Conservation (phyloP, 92 coral and sea anemone species). For the Paramuricea clavata region DNA sequence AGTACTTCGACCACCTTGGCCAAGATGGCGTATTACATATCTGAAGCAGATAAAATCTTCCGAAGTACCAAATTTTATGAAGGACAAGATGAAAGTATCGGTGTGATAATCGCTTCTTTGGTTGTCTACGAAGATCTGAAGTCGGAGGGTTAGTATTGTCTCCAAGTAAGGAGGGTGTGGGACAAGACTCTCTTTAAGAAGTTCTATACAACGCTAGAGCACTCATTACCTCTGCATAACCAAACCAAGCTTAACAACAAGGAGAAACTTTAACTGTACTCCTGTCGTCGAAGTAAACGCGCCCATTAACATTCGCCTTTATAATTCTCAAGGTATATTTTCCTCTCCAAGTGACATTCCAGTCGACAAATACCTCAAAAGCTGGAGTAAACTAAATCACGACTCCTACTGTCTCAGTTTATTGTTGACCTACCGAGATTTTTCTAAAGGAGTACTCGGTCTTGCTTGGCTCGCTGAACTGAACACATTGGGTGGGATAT, state of each 20-base stretch:
- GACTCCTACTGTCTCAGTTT: conserved; percentile 81
- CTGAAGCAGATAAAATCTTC: conserved; percentile 82
- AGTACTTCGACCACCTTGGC: conserved; percentile 76
- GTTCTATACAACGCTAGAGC: too few species aligned
- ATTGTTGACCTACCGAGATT: conserved; percentile 85
- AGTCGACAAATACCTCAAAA: conserved; percentile 63
- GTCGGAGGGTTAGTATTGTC: conserved; percentile 79
- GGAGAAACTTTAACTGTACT: too few species aligned
- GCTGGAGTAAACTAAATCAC: conserved; percentile 89
- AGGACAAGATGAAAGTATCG: conserved; percentile 84
- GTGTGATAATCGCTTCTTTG: conserved; percentile 82
- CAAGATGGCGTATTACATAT: conserved; percentile 85
- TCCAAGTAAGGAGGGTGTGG: too few species aligned
- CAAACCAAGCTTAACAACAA: too few species aligned
- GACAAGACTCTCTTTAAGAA: too few species aligned
- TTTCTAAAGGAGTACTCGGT: conserved; percentile 80
- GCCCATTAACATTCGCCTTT: background rate
- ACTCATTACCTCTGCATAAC: too few species aligned
- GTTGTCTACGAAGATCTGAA: conserved; percentile 72
- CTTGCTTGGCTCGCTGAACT: conserved; percentile 86
- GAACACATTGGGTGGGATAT: conserved; percentile 79
- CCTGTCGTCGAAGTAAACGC: too few species aligned
- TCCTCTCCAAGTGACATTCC: conserved; percentile 49
- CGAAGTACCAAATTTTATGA: conserved; percentile 84
- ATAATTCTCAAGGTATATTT: conserved; percentile 41